Evolutionary conservation across 2,113 vertebrate species (phyloP).

Genomic region (Scortum barcoo): DNA sequence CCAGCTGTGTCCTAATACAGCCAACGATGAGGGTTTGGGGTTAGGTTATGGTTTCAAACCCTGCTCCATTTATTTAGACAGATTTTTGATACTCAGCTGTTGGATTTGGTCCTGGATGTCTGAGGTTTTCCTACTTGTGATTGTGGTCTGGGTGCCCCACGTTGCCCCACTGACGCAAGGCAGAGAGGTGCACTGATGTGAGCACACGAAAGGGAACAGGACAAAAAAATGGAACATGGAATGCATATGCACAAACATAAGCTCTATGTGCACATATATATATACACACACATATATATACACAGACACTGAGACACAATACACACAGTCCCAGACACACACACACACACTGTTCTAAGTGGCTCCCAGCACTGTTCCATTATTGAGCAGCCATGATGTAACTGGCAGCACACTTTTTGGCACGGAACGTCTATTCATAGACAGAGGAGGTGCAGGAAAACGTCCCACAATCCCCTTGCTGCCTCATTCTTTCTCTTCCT

Average conservation of each 20-base stretch:
- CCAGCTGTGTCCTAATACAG: constrained; percentile 49
- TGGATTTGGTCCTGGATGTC: constrained; percentile 51
- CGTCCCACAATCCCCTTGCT: constrained; percentile 60
- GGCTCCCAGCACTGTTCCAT: constrained; percentile 81
- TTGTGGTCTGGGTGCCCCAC: constrained; percentile 61
- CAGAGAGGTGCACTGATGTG: constrained; percentile 46
- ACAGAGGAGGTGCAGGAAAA: constrained; percentile 69
- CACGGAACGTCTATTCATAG: constrained; percentile 83
- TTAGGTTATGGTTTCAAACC: constrained; percentile 54
- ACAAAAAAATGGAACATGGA: constrained; percentile 69
- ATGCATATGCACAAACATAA: constrained; percentile 47
- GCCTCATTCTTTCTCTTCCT: constrained; percentile 53
- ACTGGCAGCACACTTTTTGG: constrained; percentile 80
- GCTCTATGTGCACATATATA: constrained; percentile 44
- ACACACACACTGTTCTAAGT: constrained; percentile 72
- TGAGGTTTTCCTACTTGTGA: constrained; percentile 65
- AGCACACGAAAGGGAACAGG: constrained; percentile 47
- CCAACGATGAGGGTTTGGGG: constrained; percentile 47
- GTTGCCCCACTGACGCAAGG: constrained; percentile 59
- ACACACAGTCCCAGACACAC: constrained; percentile 55
- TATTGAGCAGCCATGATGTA: constrained; percentile 84
- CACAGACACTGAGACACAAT: constrained; percentile 48
- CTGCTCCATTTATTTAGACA: constrained; percentile 42
- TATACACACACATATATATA: constrained; percentile 17
- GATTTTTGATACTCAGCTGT: constrained; percentile 36